These are phyloP conservation scores for Salmo trutta DNA, from an alignment of 2,797 vertebrate genomes.

Conservation along the genomic window DNA sequence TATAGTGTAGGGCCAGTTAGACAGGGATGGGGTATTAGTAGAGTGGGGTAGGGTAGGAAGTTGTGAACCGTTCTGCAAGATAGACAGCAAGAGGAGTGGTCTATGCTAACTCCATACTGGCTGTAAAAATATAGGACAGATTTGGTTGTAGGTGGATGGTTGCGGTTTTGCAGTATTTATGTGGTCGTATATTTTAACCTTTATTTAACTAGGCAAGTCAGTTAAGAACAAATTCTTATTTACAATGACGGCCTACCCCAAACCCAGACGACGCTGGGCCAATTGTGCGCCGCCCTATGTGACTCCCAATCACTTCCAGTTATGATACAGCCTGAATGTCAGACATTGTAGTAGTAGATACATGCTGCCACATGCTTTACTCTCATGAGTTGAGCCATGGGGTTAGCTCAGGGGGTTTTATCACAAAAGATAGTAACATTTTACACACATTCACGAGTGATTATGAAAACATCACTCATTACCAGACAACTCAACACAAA, in stretches of 20 bases:
- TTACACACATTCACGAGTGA: background rate
- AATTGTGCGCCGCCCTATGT: too few species aligned
- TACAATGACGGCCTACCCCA: too few species aligned
- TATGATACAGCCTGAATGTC: background rate
- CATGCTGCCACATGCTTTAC: slow-evolving; percentile 28
- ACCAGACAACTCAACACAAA: background rate
- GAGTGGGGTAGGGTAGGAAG: background rate
- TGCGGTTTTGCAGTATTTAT: slow-evolving; percentile 31
- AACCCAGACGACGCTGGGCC: too few species aligned
- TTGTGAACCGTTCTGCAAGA: background rate
- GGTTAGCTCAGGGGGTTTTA: slow-evolving; percentile 28
- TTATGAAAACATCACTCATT: background rate
- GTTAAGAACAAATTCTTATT: too few species aligned
- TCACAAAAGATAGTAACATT: slow-evolving; percentile 27
- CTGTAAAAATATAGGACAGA: slow-evolving; percentile 24
- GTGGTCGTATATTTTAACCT: background rate
- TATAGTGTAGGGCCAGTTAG: background rate
- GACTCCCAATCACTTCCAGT: too few species aligned
- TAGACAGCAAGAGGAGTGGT: slow-evolving; percentile 3
- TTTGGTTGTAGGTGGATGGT: slow-evolving; percentile 24
- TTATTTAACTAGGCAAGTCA: too few species aligned
- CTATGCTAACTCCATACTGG: background rate
- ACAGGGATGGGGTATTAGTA: background rate
- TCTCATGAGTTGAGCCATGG: slow-evolving; percentile 26
- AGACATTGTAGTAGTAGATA: background rate